Evolutionary conservation across 2,113 vertebrate genomes (phyloP), one percentile per base, ranked within the genome.

Genomic region (Hystrix cristata): DNA sequence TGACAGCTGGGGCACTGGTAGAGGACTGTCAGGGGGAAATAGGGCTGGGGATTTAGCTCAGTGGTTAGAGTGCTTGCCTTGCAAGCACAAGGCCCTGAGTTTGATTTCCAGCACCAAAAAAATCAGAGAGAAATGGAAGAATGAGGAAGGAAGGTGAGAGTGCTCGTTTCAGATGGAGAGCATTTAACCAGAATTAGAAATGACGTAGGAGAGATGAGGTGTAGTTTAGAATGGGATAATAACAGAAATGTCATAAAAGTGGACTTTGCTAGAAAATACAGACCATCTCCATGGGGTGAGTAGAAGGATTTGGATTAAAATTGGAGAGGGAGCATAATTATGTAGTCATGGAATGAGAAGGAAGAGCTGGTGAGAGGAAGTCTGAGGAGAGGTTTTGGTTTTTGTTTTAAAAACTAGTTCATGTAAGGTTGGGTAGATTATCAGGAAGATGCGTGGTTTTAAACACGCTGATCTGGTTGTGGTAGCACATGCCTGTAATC

Each of bases 401-500:
- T 92, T 53, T 92, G 7, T 53, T 83, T 81, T 89, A 43, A 43
- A 43, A 72, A 72, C 69, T 13, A 3, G 18, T 86, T 25, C 59
- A 19, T 62, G 11, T 79, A 43, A 79, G 15, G 2, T 34, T 82
- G 79, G 51, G 60, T 38, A 69, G 71, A 79, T 93, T 89, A 69
- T 79, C 59, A 78, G 87, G 85, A 90, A 84, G 92, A 53, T 64
- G n/a, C 74, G 87, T 95, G 85, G 11, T 90, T 93, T 97, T 93
- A 48, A 19, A 38, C 69, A 79, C 59, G 38, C 38, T 38, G 38
- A 38, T 38, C 38, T 38, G 38, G 38, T 38, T 38, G 38, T 38
- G 38, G 38, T 38, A 38, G 38, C 38, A 38, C 38, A 38, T 38
- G 38, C 38, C 38, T 38, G 38, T 38, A 38, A 38, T 38, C 38